Evolutionary conservation across 2,113 vertebrate species (phyloP).

Genomic region (Pelecanus crispus): DNA sequence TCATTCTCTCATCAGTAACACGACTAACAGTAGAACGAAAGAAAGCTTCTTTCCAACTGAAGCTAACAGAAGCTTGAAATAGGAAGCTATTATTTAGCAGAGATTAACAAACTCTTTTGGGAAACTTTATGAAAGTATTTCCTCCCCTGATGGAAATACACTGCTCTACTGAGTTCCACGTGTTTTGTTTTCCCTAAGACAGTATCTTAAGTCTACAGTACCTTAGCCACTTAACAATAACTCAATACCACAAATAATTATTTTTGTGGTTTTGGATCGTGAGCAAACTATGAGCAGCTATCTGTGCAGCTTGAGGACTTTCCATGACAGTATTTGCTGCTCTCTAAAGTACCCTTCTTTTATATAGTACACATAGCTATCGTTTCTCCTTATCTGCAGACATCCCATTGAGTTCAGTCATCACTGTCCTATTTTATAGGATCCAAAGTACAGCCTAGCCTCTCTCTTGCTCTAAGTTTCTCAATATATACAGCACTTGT

Average conservation of each 20-base stretch:
- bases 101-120: background rate
- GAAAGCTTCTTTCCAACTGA: background rate
- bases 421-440: background rate
- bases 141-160: background rate
- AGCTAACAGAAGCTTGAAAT: background rate
- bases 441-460: background rate
- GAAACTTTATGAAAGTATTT: background rate
- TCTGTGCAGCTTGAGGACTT: background rate
- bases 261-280: background rate
- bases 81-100: background rate
- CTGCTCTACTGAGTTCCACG: background rate
- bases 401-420: background rate
- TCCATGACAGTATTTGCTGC: background rate
- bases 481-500: background rate
- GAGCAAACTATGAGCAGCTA: background rate
- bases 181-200: background rate
- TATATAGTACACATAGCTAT: background rate
- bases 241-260: background rate
- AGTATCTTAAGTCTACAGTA: background rate
- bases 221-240: background rate
- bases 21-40: background rate
- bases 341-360: background rate
- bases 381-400: background rate
- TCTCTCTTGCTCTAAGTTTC: background rate
- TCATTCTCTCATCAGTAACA: background rate